These are phyloP conservation scores for Solenopsis invicta DNA, from an alignment of 1,140 invertebrate genomes.

Conservation along the genomic window DNA sequence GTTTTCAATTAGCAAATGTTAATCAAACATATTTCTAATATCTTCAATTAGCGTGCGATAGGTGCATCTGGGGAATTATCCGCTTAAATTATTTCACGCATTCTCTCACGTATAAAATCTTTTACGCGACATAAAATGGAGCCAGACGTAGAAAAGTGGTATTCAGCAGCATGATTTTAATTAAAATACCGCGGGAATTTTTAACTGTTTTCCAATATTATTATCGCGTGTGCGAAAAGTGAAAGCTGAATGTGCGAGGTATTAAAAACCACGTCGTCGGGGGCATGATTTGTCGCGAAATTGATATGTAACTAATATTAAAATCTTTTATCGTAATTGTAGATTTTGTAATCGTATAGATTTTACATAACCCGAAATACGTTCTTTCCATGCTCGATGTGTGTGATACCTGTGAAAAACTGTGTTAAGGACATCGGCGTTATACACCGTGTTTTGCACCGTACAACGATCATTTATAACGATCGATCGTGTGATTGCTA, in stretches of 20 bases:
- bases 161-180: constrained; percentile 64
- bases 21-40: constrained; percentile 65
- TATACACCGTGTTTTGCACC: background rate
- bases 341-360: background rate
- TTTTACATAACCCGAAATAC: constrained; percentile 20
- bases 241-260: constrained; percentile 16
- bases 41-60: constrained; percentile 67
- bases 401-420: background rate
- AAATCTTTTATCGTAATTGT: constrained; percentile 35
- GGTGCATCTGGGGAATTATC: background rate
- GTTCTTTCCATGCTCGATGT: background rate
- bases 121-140: constrained; percentile 40
- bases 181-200: constrained; percentile 68
- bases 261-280: background rate
- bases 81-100: constrained; percentile 59
- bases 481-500: constrained; percentile 1
- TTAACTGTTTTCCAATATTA: constrained; percentile 52
- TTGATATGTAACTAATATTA: constrained; percentile 31
- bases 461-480: background rate
- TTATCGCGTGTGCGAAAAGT: constrained; percentile 37
- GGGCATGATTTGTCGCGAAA: background rate
- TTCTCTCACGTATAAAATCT: constrained; percentile 50
- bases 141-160: background rate
- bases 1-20: constrained; percentile 66
- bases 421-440: constrained; percentile 7